Evolutionary conservation across 2,113 vertebrate genomes (phyloP), one percentile per base, ranked within the genome.

Genomic region (Choloepus hoffmanni): DNA sequence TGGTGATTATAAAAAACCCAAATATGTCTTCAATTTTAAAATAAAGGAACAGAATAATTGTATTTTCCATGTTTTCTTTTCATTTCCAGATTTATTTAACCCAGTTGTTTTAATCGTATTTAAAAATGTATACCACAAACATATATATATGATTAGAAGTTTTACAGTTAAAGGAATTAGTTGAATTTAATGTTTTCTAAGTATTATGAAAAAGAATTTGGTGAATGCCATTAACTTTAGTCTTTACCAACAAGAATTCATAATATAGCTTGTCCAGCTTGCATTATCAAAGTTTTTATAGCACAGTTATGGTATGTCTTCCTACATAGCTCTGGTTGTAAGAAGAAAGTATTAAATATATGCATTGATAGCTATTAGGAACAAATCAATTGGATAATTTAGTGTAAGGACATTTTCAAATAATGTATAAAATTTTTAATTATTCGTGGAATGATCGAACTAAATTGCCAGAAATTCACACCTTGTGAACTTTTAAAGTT

Each of bases 121-220:
- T 82, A 53, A 68, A 86, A 92, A 89, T 92, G 7, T 2, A 74
- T 28, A 78, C 13, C 26, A 93, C 3, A 78, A 4, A 76, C 55
- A 28, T 45, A 43, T 65, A 43, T 67, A 30, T 63, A 81, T 7
- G 43, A 24, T 36, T 63, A 72, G 40, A 88, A 95, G 33, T 91
- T 89, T 79, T 88, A 55, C 16, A 70, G 40, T 65, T 92, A 91
- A 91, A 26, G 24, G n/a, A 85, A 82, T 63, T 0, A 74, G 36
- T 79, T 79, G 90, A 76, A 45, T 81, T 43, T n/a, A 68, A 45
- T 93, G 18, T 93, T 82, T 85, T 92, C 19, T 67, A 63, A 92
- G 43, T 90, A 58, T 65, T 85, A 62, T 63, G 67, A 83, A 95
- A 89, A 92, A 81, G 86, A 92, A 85, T 87, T 89, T 55, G 9